These are phyloP conservation scores for Amphiprion percula DNA, from an alignment of 2,113 vertebrate species.

Conservation along the genomic window DNA sequence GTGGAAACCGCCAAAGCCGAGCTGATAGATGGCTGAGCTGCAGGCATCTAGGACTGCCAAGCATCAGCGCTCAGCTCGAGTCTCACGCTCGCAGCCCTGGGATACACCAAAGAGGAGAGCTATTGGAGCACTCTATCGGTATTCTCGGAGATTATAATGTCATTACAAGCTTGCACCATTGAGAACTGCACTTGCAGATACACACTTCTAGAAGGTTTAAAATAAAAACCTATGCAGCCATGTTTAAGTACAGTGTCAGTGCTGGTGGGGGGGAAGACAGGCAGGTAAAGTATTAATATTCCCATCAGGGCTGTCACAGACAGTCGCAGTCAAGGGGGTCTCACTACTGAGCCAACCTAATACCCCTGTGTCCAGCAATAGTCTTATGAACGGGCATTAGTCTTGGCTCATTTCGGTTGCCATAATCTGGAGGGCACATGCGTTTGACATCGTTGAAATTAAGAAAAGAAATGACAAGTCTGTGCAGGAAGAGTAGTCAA, in stretches of 20 bases:
- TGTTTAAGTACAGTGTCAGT: slow-evolving; percentile 12
- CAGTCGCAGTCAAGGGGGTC: slow-evolving; percentile 46
- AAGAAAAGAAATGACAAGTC: slow-evolving; percentile 22
- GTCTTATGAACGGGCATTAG: slow-evolving; percentile 53
- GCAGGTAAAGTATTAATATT: slow-evolving; percentile 57
- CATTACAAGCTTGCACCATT: slow-evolving; percentile 65
- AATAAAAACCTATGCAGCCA: slow-evolving; percentile 48
- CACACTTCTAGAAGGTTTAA: slow-evolving; percentile 46
- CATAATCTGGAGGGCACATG: slow-evolving; percentile 42
- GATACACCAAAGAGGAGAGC: slow-evolving; percentile 61
- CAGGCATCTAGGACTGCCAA: slow-evolving; percentile 58
- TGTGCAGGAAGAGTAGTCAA: slow-evolving; percentile 10
- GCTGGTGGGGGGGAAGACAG: slow-evolving; percentile 7
- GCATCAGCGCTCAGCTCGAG: slow-evolving; percentile 51
- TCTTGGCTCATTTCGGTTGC: slow-evolving; percentile 62
- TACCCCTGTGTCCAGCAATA: slow-evolving; percentile 48
- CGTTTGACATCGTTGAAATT: slow-evolving; percentile 35
- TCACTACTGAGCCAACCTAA: slow-evolving; percentile 33
- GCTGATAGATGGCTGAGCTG: slow-evolving; percentile 72
- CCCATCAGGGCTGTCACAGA: slow-evolving; percentile 44
- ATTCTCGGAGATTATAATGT: slow-evolving; percentile 75
- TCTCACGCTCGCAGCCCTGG: slow-evolving; percentile 50
- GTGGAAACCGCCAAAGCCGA: slow-evolving; percentile 62
- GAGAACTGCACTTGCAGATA: slow-evolving; percentile 49
- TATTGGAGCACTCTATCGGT: slow-evolving; percentile 59